Evolutionary conservation across 1,140 invertebrate species (phyloP), one percentile per base, ranked within the genome.

Genomic region (Doryteuthis pealeii): DNA sequence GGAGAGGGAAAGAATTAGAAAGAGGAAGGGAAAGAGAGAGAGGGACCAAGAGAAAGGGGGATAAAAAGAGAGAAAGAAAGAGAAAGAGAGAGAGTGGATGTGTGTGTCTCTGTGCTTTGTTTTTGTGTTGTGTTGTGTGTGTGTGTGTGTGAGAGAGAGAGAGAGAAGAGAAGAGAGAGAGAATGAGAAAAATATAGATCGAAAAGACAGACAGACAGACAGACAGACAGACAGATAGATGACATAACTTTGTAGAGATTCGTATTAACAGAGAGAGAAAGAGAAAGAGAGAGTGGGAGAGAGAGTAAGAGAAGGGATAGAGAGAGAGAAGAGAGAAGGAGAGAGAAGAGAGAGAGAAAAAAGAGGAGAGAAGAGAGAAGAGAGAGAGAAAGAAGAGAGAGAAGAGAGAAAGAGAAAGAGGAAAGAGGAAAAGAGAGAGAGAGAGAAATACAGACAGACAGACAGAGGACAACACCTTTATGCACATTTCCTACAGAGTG

Each of bases 131-230:
- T n/a, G n/a, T n/a, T n/a, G n/a, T n/a, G n/a, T n/a, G n/a, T n/a
- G n/a, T n/a, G n/a, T n/a, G n/a, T n/a, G n/a, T n/a, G n/a, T n/a
- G 54, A 58, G 5, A 58, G 54, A 58, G 54, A 58, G 54, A 58
- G 54, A 58, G 54, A 58, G 54, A 58, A 18, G 18, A 18, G 18
- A 18, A 58, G 54, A 58, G 54, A 58, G 2, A 58, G 5, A 58
- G 54, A 58, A 18, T 14, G 54, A 58, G 54, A 58, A 15, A 58
- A 15, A n/a, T 4, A 58, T 4, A 18, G 26, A 58, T 3, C 3
- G 54, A 58, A 18, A 10, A 58, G 54, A 58, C 15, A 18, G 54
- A 58, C 54, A 6, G 54, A 58, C 54, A 58, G 54, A 58, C 54
- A 58, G 15, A 58, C 4, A 58, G 4, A 58, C 4, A 58, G 4